Evolutionary conservation across 2,113 vertebrate genomes (phyloP), one percentile per base, ranked within the genome.

Genomic region (Taurulus bubalis): DNA sequence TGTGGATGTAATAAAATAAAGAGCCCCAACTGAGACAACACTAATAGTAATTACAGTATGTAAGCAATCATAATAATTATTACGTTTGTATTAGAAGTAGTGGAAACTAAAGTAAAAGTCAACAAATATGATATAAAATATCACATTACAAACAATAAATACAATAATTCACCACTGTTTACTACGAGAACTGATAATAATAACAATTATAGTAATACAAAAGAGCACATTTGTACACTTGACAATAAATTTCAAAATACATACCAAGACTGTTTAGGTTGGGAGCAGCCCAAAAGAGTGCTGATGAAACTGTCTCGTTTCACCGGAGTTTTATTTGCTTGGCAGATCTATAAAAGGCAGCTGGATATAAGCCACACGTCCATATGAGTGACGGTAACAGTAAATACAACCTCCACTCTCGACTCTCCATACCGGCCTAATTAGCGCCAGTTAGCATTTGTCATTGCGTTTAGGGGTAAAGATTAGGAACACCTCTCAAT

Each of bases 401-500:
- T 93, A 90, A 93, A 92, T 87, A 92, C 84, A 89, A 70, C 71
- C 83, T 86, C 69, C 78, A 83, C 79, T 88, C 83, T 76, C 76
- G 3, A 69, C 85, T 85, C 85, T 84, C 90, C 89, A 89, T 90
- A 89, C 81, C 55, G 56, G 69, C 68, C 91, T 92, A 92, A 94
- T 93, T 93, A 93, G 87, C 79, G 71, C 77, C 90, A 89, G 90
- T 93, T 93, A 93, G 93, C 86, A 83, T 93, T 91, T 92, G 92
- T 94, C 93, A 92, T 93, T 91, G 86, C 81, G 65, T 91, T 92
- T 90, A 87, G 90, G 91, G 93, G 90, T 91, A 91, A 92, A 93
- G 92, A 94, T 94, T 93, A 92, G 92, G 86, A 91, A 91, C 92
- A 93, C 92, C 91, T 94, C 91, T 94, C 92, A 93, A 93, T 94